phyloP scores from a whole-genome alignment of 2,113 vertebrate species.

The Micromys minutus region DNA sequence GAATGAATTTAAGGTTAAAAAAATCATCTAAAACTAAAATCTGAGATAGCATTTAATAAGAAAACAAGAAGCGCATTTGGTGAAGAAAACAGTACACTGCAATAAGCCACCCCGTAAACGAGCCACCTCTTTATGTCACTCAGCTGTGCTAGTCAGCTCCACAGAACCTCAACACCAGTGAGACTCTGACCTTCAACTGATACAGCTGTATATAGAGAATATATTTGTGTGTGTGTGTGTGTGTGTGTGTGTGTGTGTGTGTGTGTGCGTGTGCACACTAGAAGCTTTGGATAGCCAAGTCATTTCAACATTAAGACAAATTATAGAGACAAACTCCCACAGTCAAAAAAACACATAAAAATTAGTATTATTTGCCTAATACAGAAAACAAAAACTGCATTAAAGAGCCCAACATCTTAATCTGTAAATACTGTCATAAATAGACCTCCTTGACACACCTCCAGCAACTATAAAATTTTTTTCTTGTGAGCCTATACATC shows the following conservation, averaged over 20 bases:
- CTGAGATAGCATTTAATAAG: neutral
- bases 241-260: no score
- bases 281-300: neutral
- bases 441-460: neutral
- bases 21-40: constrained; percentile 53
- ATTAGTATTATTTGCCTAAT: constrained; percentile 27
- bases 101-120: neutral
- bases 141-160: neutral
- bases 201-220: neutral
- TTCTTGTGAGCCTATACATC: neutral
- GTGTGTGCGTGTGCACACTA: no score
- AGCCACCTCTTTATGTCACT: neutral
- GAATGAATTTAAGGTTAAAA: constrained; percentile 46
- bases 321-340: neutral
- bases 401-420: constrained; percentile 18
- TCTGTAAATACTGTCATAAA: neutral
- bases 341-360: constrained; percentile 45
- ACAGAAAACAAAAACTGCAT: constrained; percentile 27
- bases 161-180: neutral
- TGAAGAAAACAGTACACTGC: neutral
- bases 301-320: constrained; percentile 38
- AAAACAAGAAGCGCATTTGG: constrained; percentile 28
- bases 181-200: neutral
- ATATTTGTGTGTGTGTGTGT: no score
- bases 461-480: neutral